Conservation (phyloP, 2,888 invertebrate genomes). For the Drosophila neonasuta region DNA sequence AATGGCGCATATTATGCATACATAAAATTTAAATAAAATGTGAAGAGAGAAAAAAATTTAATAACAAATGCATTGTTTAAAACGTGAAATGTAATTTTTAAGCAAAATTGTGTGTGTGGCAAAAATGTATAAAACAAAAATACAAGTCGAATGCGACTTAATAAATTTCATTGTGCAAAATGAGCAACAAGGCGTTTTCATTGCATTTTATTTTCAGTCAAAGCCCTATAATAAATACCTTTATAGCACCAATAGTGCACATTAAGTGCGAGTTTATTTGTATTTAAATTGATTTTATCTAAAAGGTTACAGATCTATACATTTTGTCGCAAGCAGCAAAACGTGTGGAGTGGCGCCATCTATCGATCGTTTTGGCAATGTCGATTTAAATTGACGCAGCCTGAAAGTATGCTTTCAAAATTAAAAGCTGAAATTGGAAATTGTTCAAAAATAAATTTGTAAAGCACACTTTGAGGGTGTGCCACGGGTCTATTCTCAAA, state of each 20-base stretch:
- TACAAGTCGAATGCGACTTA: constrained; percentile 34
- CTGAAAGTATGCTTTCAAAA: too few relatives aligned
- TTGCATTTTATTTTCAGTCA: constrained; percentile 6
- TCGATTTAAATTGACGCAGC: too few relatives aligned
- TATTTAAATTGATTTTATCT: too few relatives aligned
- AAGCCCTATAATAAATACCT: neutral
- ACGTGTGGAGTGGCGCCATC: too few relatives aligned
- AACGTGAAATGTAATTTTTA: constrained; percentile 38
- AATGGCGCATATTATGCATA: constrained; percentile 15
- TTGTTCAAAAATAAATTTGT: too few relatives aligned
- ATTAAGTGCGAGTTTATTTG: neutral
- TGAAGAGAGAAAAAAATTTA: constrained; percentile 4
- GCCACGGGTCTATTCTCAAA: too few relatives aligned
- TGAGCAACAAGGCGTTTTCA: constrained; percentile 2
- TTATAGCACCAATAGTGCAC: neutral
- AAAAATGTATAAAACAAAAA: constrained; percentile 29
- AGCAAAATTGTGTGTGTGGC: constrained; percentile 42
- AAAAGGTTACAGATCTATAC: too few relatives aligned
- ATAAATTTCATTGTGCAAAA: constrained; percentile 49
- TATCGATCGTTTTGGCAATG: too few relatives aligned
- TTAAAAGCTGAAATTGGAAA: too few relatives aligned
- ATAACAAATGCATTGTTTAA: constrained; percentile 23
- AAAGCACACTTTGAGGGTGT: too few relatives aligned
- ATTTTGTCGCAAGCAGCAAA: too few relatives aligned
- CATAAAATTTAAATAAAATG: constrained; percentile 10